A percentile compares a stretch with the other conserved stretches of the same genome.
Conservation (phyloP, 2,113 vertebrate species). For the Erythrocercus mccallii region DNA sequence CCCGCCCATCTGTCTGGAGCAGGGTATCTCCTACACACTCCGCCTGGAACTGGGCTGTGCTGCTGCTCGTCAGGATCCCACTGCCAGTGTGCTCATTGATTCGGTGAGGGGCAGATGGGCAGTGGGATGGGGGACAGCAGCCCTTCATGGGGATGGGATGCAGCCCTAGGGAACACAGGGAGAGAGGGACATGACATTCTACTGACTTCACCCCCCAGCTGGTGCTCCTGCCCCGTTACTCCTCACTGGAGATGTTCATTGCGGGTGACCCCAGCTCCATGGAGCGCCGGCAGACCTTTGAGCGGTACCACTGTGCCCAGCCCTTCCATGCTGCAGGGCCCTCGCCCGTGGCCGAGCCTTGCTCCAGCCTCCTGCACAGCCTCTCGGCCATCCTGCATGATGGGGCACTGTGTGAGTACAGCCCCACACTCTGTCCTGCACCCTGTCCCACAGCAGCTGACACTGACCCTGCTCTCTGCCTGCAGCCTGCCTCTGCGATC, state of each 20-base stretch:
- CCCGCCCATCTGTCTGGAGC: conserved; percentile 88
- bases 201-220: conserved; percentile 65
- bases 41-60: conserved; percentile 85
- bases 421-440: fast-evolving
- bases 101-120: conserved; percentile 76
- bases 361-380: conserved; percentile 85
- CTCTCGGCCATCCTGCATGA: conserved; percentile 86
- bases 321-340: conserved; percentile 74
- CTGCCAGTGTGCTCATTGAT: conserved; percentile 82
- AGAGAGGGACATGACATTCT: background rate
- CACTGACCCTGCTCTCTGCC: background rate
- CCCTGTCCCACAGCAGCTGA: background rate
- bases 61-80: conserved; percentile 51
- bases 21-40: conserved; percentile 82
- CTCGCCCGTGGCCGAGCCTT: conserved; percentile 77
- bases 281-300: conserved; percentile 80
- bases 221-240: conserved; percentile 84
- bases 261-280: conserved; percentile 79
- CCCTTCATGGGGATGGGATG: background rate
- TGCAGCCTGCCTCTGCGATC: conserved; percentile 89
- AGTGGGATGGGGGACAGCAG: background rate
- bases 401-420: conserved; percentile 86
- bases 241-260: conserved; percentile 91
- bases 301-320: conserved; percentile 87
- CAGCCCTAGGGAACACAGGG: fast-evolving